Evolutionary conservation across 2,113 vertebrate genomes (phyloP).

Genomic region (Catharus fuscescens): DNA sequence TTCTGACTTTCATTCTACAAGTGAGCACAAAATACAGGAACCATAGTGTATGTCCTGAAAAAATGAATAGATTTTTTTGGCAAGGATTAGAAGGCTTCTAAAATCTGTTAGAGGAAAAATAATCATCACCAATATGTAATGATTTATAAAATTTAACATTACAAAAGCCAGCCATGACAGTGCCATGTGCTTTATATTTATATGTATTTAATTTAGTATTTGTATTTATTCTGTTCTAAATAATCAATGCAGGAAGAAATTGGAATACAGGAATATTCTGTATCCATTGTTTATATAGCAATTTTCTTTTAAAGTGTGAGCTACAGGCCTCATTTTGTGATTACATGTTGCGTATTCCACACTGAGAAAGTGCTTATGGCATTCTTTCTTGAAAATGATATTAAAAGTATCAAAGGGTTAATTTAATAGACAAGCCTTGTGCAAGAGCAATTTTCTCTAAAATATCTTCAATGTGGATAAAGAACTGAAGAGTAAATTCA

Average conservation of each 20-base stretch:
- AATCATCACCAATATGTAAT: background rate
- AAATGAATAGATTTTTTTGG: background rate
- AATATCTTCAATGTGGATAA: slow-evolving; percentile 10
- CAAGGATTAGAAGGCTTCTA: background rate
- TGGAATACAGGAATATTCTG: background rate
- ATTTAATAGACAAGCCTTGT: slow-evolving; percentile 29
- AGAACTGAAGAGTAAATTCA: background rate
- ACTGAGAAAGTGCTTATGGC: background rate
- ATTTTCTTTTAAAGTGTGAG: background rate
- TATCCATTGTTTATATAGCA: background rate
- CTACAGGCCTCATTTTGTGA: background rate
- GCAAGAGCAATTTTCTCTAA: slow-evolving; percentile 14
- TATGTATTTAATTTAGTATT: background rate
- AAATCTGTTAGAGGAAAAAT: background rate
- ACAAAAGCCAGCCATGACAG: background rate
- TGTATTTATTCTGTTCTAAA: background rate
- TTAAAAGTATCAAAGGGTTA: slow-evolving; percentile 5
- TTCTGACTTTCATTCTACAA: background rate
- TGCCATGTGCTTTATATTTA: background rate
- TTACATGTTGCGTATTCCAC: background rate
- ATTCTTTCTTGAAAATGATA: background rate
- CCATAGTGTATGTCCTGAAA: background rate
- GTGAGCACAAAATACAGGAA: background rate
- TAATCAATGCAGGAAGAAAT: background rate
- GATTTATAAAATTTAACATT: background rate